Conservation (phyloP, 2,113 vertebrate genomes). For the Bostrychus sinensis region DNA sequence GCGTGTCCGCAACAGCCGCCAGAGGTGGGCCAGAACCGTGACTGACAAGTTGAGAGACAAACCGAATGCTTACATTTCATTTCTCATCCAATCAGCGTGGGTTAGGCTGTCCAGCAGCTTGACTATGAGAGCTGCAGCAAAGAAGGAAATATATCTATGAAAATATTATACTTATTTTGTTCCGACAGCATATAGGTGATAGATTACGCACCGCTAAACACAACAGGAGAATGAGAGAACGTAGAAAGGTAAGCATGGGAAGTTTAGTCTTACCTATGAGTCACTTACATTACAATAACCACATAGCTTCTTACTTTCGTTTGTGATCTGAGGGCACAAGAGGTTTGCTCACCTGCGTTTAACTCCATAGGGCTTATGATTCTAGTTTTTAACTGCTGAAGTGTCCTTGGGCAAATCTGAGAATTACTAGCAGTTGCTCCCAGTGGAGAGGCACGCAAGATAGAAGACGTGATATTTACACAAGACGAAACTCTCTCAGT, state of each 20-base stretch:
- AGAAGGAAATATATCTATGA: slow-evolving; percentile 12
- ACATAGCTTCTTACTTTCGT: not conserved
- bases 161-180: not conserved
- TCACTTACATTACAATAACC: not conserved
- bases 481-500: not conserved
- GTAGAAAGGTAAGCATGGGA: slow-evolving; percentile 36
- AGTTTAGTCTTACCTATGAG: slow-evolving; percentile 9
- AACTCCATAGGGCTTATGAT: not conserved
- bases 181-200: not conserved
- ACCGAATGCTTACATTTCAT: slow-evolving; percentile 27
- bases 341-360: slow-evolving; percentile 1
- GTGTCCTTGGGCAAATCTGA: not conserved
- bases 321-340: not conserved
- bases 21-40: slow-evolving; percentile 15
- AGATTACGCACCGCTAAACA: not conserved
- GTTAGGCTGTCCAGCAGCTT: slow-evolving; percentile 51
- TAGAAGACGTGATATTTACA: not conserved
- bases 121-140: slow-evolving; percentile 59
- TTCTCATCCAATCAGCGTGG: slow-evolving; percentile 45
- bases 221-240: not conserved
- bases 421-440: not conserved
- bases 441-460: not conserved
- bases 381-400: not conserved
- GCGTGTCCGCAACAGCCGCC: slow-evolving; percentile 6
- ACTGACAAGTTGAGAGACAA: slow-evolving; percentile 45